Evolutionary conservation across 2,797 vertebrate genomes (phyloP).

Genomic region (Neomorphus geoffroyi): DNA sequence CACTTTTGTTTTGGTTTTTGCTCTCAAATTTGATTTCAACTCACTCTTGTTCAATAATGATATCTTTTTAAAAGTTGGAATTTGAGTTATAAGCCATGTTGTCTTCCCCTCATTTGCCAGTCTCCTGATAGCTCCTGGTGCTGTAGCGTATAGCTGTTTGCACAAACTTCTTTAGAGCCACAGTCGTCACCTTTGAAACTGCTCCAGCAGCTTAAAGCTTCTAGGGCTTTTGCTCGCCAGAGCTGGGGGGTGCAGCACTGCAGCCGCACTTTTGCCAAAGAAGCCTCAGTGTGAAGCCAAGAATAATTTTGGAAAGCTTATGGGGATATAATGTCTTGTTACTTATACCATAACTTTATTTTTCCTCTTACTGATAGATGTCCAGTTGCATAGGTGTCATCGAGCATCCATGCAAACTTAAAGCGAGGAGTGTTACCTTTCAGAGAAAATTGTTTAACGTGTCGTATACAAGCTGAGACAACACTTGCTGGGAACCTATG

Average conservation of each 20-base stretch:
- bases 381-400: not conserved
- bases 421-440: not conserved
- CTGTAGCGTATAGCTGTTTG: rapidly evolving
- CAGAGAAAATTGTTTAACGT: constrained; percentile 36
- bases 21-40: not conserved
- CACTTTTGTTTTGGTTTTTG: not conserved
- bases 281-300: not conserved
- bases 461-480: constrained; percentile 54
- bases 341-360: not conserved
- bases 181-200: not conserved
- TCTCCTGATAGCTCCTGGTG: not conserved
- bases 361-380: not conserved
- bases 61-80: not conserved
- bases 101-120: not conserved
- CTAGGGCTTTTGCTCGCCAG: not conserved
- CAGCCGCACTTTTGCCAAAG: constrained; percentile 12
- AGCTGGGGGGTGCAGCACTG: not conserved
- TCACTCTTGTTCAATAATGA: not conserved
- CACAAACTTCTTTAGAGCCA: not conserved
- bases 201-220: not conserved
- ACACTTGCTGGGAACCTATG: constrained; percentile 29
- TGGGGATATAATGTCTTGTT: not conserved
- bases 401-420: not conserved
- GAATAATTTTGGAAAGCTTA: not conserved
- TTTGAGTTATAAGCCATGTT: not conserved